Evolutionary conservation across 2,797 vertebrate species (phyloP), one percentile per base, ranked within the genome.

Genomic region (Acipenser ruthenus): DNA sequence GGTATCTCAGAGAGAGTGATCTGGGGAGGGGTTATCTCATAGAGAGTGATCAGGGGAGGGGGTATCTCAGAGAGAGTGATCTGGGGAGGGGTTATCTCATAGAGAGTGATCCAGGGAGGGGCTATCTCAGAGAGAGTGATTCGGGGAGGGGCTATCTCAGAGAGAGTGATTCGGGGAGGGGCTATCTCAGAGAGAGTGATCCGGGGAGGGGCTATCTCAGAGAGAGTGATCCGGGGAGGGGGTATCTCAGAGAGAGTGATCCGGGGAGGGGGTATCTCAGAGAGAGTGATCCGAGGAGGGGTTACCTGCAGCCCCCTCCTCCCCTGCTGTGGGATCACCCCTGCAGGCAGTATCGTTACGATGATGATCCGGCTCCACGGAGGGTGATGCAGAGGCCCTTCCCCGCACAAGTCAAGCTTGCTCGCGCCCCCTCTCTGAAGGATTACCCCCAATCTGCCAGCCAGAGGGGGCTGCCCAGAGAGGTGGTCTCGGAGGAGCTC

Each of bases 401-500:
- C 63, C 83, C 87, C 6, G 76, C 85, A 1, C 87, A 84, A 0
- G 67, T 87, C 73, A 89, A 91, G 74, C 75, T 92, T 8, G 80
- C 83, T 64, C 84, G 93, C 53, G 87, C 88, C 0, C 89, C 92
- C 0, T 87, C 90, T 0, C 85, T 91, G 9, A 89, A 84, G 80
- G 90, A 93, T 67, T 83, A 79, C 67, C 77, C 84, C 1, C 82
- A 79, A 2, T 80, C 79, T 70, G 69, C 68, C 0, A 60, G 78
- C 63, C 23, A 3, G 23, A 76, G 75, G 3, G 79, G 69, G 52
- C 80, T 89, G 52, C 84, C 89, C 15, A 84, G 79, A 11, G 88
- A 92, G 4, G 80, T 85, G 0, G 91, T 95, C 55, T 90, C 84
- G 0, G 90, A 94, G 18, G 91, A 95, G 70, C 88, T 95, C 8